These are phyloP conservation scores for Hydrolagus affinis DNA, from an alignment of 2,113 vertebrate species.

Conservation along the genomic window DNA sequence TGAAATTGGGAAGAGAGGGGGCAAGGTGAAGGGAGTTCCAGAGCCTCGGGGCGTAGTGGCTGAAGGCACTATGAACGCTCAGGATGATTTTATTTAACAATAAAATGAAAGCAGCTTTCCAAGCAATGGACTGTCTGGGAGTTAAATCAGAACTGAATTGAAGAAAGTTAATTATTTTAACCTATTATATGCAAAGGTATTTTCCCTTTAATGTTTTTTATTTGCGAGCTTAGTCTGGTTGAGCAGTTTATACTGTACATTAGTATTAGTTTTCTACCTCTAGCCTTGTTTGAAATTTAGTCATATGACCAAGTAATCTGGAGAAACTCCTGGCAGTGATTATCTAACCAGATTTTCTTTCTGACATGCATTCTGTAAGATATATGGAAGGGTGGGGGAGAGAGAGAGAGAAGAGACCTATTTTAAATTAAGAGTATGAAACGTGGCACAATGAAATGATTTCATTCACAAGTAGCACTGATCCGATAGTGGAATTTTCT, in stretches of 20 bases:
- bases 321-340: slow-evolving; percentile 14
- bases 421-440: slow-evolving; percentile 1
- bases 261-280: background rate
- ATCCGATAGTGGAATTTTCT: too few relatives aligned
- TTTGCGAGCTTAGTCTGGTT: background rate
- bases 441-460: background rate
- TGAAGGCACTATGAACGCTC: too few relatives aligned
- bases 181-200: too few relatives aligned
- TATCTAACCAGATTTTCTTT: background rate
- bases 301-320: slow-evolving; percentile 1
- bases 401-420: background rate
- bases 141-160: too few relatives aligned
- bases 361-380: background rate
- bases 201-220: background rate
- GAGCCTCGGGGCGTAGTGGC: too few relatives aligned
- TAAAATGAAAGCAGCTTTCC: too few relatives aligned
- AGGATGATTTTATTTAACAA: too few relatives aligned
- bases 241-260: background rate
- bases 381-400: background rate
- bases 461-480: too few relatives aligned
- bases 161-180: too few relatives aligned
- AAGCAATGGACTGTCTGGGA: too few relatives aligned
- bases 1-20: too few relatives aligned
- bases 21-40: too few relatives aligned
- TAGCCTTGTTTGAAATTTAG: background rate